A percentile compares a stretch with the other conserved stretches of the same genome.
phyloP scores from a whole-genome alignment of 1,140 invertebrate species.

The Drosophila sechellia region DNA sequence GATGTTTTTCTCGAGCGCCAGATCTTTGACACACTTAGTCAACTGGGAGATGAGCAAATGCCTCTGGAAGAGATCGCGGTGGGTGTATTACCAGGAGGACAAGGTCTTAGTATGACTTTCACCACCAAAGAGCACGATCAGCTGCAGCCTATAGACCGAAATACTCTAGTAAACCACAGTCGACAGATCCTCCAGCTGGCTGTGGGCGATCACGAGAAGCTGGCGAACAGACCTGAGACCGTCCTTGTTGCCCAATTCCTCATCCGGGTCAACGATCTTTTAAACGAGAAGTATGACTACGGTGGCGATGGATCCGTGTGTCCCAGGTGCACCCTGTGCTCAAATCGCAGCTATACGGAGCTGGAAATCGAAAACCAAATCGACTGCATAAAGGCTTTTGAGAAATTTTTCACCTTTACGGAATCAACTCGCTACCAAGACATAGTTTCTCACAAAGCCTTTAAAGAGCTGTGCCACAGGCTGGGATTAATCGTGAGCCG shows the following conservation, averaged over 20 bases:
- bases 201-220: conserved; percentile 1
- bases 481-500: conserved; percentile 36
- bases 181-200: conserved; percentile 29
- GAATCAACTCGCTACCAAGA: conserved; percentile 31
- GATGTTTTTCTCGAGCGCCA: conserved; percentile 30
- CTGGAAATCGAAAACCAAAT: conserved; percentile 67
- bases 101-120: conserved; percentile 53
- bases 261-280: conserved; percentile 32
- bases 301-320: conserved; percentile 19
- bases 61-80: conserved; percentile 39
- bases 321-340: conserved; percentile 29
- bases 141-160: background rate
- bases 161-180: background rate
- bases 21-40: conserved; percentile 45
- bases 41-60: conserved; percentile 52
- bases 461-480: conserved; percentile 57
- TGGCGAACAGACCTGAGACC: conserved; percentile 22
- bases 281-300: conserved; percentile 24
- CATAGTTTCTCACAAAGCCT: conserved; percentile 46
- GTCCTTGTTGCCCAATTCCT: conserved; percentile 51
- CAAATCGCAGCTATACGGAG: conserved; percentile 50
- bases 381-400: conserved; percentile 61
- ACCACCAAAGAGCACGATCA: conserved; percentile 17
- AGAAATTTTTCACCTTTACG: conserved; percentile 36
- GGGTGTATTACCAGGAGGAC: conserved; percentile 37